These are phyloP conservation scores for Mareca strepera DNA, from an alignment of 2,797 vertebrate genomes.

Conservation along the genomic window DNA sequence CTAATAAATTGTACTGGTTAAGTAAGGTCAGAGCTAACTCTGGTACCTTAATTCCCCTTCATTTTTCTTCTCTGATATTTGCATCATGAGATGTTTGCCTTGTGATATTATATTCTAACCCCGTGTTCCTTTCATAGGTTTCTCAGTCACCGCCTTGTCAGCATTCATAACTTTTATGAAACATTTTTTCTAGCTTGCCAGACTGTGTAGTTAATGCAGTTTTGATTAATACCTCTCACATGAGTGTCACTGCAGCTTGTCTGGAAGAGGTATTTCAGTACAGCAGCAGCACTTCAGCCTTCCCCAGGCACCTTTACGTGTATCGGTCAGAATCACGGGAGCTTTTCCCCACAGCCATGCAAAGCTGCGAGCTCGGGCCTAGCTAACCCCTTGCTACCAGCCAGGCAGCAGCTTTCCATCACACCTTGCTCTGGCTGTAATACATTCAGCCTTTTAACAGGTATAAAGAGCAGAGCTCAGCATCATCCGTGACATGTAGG, in stretches of 20 bases:
- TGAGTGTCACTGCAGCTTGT: background rate
- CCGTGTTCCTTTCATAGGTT: fast-evolving
- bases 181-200: background rate
- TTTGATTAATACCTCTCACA: background rate
- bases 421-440: background rate
- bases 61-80: background rate
- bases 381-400: background rate
- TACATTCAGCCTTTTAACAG: background rate
- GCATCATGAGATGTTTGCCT: fast-evolving
- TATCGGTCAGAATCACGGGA: background rate
- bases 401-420: background rate
- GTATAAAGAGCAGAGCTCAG: background rate
- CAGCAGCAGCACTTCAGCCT: background rate
- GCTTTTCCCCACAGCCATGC: background rate
- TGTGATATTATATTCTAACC: background rate
- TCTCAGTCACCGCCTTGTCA: background rate
- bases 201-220: background rate
- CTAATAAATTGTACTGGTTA: background rate
- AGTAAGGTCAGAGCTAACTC: background rate
- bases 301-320: background rate
- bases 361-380: background rate
- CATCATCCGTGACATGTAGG: fast-evolving
- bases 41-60: background rate
- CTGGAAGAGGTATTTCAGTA: background rate
- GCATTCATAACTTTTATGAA: background rate